Conservation (phyloP, 92 coral and sea anemone genomes). For the Muricea muricata region DNA sequence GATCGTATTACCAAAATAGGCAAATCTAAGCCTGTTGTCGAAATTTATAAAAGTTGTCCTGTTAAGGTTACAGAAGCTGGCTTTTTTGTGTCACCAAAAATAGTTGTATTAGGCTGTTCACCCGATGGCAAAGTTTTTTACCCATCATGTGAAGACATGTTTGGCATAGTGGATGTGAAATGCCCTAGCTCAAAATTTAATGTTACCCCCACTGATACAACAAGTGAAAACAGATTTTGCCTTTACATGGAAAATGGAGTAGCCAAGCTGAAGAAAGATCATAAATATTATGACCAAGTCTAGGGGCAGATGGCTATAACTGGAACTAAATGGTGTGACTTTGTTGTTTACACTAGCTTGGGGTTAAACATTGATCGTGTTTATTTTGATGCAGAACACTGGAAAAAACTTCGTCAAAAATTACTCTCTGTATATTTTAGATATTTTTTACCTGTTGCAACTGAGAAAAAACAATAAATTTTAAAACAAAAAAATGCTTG, state of each 20-base stretch:
- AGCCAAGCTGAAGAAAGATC: constrained; percentile 60
- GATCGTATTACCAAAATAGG: no score
- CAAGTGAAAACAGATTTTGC: constrained; percentile 48
- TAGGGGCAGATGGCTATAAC: constrained; percentile 73
- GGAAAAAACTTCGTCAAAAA: neutral
- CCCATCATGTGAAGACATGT: constrained; percentile 16
- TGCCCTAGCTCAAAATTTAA: constrained; percentile 57
- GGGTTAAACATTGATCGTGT: neutral
- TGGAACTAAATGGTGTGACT: no score
- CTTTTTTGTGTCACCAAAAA: constrained; percentile 53
- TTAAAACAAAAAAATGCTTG: no score
- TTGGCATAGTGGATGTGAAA: constrained; percentile 65
- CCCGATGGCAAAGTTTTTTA: constrained; percentile 73
- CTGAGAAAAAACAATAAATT: no score
- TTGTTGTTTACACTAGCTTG: neutral
- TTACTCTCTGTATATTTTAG: neutral
- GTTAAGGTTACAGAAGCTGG: constrained; percentile 58
- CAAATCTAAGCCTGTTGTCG: no score
- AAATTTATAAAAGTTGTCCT: no score
- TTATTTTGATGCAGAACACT: neutral
- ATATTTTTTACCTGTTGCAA: no score
- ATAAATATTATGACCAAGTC: constrained; percentile 62
- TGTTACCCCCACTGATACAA: constrained; percentile 70
- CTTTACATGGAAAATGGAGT: constrained; percentile 44
- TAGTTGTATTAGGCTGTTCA: constrained; percentile 61